phyloP scores from a whole-genome alignment of 2,113 vertebrate genomes.

The Columbina picui region DNA sequence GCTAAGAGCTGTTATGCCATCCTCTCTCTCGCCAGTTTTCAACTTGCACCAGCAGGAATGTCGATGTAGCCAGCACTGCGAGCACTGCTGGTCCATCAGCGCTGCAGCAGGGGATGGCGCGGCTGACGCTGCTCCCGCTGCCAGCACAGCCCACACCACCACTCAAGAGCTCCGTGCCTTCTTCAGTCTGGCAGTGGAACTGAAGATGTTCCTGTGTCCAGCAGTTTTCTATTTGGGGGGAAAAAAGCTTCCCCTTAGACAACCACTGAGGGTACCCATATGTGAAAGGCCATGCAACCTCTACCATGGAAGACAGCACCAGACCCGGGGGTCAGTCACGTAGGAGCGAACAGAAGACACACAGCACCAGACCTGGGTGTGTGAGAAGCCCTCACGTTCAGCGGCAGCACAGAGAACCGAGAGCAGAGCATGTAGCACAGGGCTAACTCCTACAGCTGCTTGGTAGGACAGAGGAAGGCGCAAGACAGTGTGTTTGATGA shows the following conservation, averaged over 20 bases:
- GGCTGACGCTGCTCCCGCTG: not conserved
- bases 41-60: not conserved
- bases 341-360: not conserved
- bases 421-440: not conserved
- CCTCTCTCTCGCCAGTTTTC: not conserved
- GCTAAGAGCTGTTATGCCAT: not conserved
- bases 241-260: not conserved
- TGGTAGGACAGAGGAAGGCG: not conserved
- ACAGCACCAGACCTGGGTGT: not conserved
- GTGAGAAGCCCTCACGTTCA: not conserved
- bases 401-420: not conserved
- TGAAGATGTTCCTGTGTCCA: not conserved
- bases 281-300: not conserved
- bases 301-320: not conserved
- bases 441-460: not conserved
- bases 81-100: not conserved
- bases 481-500: conserved; percentile 9
- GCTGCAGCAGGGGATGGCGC: not conserved
- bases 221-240: not conserved
- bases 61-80: not conserved
- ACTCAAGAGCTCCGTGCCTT: not conserved
- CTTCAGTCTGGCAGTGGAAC: not conserved
- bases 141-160: not conserved
- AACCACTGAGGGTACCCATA: not conserved
- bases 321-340: not conserved